Evolutionary conservation across 2,797 vertebrate genomes (phyloP).

Genomic region (Melopsittacus undulatus): DNA sequence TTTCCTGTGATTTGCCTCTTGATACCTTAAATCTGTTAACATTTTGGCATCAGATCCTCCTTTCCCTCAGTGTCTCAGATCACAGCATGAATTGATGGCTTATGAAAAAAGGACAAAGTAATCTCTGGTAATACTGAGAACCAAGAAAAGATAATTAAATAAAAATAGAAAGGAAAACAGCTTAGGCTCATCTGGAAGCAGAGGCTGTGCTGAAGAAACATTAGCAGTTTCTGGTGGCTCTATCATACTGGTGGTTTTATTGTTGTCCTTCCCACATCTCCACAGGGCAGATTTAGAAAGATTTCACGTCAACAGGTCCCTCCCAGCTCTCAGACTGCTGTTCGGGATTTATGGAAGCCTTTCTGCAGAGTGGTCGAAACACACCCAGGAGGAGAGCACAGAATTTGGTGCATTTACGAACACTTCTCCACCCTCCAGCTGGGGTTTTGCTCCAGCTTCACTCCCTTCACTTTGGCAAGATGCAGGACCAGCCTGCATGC

Average conservation of each 20-base stretch:
- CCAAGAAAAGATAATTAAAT: slow-evolving; percentile 11
- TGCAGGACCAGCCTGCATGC: not conserved
- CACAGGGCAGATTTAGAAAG: not conserved
- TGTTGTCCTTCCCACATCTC: not conserved
- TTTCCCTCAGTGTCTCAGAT: not conserved
- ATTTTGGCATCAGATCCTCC: slow-evolving; percentile 44
- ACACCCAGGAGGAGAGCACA: not conserved
- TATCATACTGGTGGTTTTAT: not conserved
- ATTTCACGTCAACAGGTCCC: not conserved
- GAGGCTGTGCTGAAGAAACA: not conserved
- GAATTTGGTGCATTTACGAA: not conserved
- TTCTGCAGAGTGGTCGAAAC: slow-evolving; percentile 4
- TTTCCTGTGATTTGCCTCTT: slow-evolving; percentile 58
- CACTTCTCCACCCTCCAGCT: not conserved
- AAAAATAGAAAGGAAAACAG: slow-evolving; percentile 25
- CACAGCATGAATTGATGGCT: not conserved
- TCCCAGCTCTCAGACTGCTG: not conserved
- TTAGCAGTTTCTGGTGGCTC: not conserved
- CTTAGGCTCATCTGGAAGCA: slow-evolving; percentile 16
- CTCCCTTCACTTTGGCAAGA: not conserved
- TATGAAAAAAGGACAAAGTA: slow-evolving; percentile 20
- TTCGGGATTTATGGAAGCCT: not conserved
- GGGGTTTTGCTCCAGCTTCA: not conserved
- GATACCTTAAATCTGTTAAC: slow-evolving; percentile 59
- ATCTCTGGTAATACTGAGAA: slow-evolving; percentile 40